A percentile compares a stretch with the other conserved stretches of the same genome.
Conservation (phyloP, 2,888 invertebrate species). For the Hemicrepidius hirtus region DNA sequence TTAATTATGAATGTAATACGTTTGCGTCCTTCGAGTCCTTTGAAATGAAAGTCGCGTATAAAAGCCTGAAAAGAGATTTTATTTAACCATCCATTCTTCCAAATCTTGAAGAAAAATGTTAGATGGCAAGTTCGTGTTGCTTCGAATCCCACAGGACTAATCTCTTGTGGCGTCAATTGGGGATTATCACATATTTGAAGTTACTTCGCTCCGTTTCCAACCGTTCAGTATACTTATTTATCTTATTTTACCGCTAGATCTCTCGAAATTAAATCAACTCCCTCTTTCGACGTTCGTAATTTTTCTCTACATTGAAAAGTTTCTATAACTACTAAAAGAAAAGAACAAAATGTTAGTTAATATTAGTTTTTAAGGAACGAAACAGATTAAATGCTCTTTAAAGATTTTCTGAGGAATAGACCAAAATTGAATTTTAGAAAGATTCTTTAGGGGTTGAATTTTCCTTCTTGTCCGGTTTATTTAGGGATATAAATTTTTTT, state of each 20-base stretch:
- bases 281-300: no score
- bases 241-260: neutral
- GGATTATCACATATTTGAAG: slow-evolving; percentile 21
- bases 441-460: no score
- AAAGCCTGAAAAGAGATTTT: slow-evolving; percentile 17
- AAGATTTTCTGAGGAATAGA: no score
- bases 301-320: no score
- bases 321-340: no score
- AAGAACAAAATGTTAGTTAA: no score
- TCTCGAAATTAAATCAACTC: no score
- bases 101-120: slow-evolving; percentile 19
- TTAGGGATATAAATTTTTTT: no score
- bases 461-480: no score
- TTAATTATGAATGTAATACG: slow-evolving; percentile 22
- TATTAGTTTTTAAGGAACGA: no score
- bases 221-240: slow-evolving; percentile 10
- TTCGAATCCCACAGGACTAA: slow-evolving; percentile 15
- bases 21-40: neutral
- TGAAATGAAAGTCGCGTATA: neutral
- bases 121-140: slow-evolving; percentile 15
- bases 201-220: slow-evolving; percentile 13
- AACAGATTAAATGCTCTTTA: no score
- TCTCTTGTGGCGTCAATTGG: slow-evolving; percentile 24
- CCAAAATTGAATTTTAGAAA: no score
- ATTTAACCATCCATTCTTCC: slow-evolving; percentile 17